Evolutionary conservation across 2,797 vertebrate species (phyloP).

Genomic region (Hippoglossus hippoglossus): DNA sequence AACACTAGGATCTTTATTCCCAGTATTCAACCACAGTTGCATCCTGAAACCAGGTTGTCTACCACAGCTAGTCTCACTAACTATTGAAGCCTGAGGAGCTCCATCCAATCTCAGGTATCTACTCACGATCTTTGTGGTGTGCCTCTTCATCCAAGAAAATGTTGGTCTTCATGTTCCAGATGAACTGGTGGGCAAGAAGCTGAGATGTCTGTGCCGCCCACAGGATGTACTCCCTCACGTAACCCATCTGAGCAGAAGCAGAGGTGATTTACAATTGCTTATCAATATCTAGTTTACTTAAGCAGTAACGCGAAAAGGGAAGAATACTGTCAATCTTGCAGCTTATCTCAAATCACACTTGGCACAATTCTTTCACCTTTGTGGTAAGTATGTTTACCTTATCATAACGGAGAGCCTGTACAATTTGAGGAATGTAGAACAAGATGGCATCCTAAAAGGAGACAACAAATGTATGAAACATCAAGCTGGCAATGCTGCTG

Average conservation of each 20-base stretch:
- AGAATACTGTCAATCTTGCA: too few species aligned
- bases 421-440: constrained; percentile 99
- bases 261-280: neutral
- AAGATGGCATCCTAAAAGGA: constrained; percentile 92
- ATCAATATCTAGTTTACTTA: neutral
- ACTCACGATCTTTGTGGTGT: constrained; percentile 96
- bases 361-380: neutral
- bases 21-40: neutral
- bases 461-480: neutral
- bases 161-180: constrained; percentile 99
- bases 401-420: constrained; percentile 96
- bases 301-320: too few species aligned
- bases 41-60: neutral
- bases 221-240: constrained; percentile 96
- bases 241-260: constrained; percentile 90
- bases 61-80: neutral
- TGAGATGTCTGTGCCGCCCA: constrained; percentile 97
- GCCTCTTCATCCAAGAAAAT: constrained; percentile 95
- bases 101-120: neutral
- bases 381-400: constrained; percentile 87
- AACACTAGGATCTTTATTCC: too few species aligned
- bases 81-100: neutral
- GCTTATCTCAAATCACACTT: too few species aligned
- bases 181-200: constrained; percentile 97
- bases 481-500: too few species aligned